These are phyloP conservation scores for Chironex yamaguchii DNA, from an alignment of 30 jellyfish, hydroid and myxozoan species.

Conservation along the genomic window DNA sequence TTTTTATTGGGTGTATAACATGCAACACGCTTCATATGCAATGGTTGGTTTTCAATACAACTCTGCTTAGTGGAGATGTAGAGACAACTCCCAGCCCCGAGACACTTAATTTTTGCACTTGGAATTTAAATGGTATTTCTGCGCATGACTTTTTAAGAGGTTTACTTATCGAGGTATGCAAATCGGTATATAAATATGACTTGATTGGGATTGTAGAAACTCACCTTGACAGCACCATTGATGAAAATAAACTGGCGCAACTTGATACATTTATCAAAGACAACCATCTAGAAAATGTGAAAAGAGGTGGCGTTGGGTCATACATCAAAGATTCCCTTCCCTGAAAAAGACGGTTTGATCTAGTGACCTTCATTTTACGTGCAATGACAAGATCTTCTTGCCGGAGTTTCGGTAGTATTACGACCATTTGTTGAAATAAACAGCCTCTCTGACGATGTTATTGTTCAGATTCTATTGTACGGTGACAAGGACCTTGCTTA, in stretches of 20 bases:
- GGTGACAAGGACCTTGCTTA: constrained; percentile 37
- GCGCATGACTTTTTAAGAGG: constrained; percentile 55
- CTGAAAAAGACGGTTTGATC: too few species aligned
- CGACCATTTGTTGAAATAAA: constrained; percentile 31
- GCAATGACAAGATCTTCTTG: constrained; percentile 48
- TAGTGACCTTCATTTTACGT: too few species aligned
- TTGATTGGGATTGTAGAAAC: constrained; percentile 66
- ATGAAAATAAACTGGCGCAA: constrained; percentile 54
- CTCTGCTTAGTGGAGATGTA: constrained; percentile 68
- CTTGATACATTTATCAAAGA: constrained; percentile 38
- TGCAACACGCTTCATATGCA: constrained; percentile 46
- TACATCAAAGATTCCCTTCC: too few species aligned
- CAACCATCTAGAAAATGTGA: constrained; percentile 63
- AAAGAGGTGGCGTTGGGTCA: constrained; percentile 29
- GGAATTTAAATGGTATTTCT: constrained; percentile 54
- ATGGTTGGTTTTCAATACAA: constrained; percentile 52
- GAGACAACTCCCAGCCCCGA: constrained; percentile 62
- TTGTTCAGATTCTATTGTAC: constrained; percentile 17
- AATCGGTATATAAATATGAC: constrained; percentile 51
- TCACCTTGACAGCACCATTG: constrained; percentile 36
- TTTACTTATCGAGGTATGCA: constrained; percentile 48
- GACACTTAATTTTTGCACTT: constrained; percentile 39
- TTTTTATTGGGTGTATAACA: constrained; percentile 39
- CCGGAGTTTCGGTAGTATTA: constrained; percentile 10
- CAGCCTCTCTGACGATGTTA: constrained; percentile 37